Evolutionary conservation across 2,888 invertebrate genomes (phyloP).

Genomic region (Phengaris alcon): DNA sequence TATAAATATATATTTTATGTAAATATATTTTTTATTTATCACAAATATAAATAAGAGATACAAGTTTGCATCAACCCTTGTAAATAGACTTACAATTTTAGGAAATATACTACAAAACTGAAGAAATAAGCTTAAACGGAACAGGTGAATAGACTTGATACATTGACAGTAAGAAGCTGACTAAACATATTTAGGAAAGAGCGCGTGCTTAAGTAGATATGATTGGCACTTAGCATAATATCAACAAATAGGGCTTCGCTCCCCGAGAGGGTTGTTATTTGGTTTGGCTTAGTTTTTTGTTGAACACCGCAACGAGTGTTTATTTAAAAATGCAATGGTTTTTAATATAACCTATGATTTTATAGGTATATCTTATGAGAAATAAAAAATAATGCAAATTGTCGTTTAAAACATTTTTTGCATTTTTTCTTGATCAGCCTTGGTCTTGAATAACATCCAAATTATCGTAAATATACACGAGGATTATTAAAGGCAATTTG

Average conservation of each 20-base stretch:
- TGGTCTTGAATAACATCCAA: background rate
- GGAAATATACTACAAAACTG: background rate
- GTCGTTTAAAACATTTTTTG: no score
- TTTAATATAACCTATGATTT: background rate
- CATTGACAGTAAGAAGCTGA: conserved; percentile 17
- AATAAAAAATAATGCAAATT: no score
- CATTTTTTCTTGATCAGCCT: background rate
- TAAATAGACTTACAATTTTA: background rate
- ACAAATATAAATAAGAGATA: no score
- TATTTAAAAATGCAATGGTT: background rate
- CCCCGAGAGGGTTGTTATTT: conserved; percentile 1
- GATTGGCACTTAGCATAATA: conserved; percentile 57
- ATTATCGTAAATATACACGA: no score
- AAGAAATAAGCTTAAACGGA: background rate
- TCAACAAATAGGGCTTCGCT: conserved; percentile 47
- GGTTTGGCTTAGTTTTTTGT: conserved; percentile 11
- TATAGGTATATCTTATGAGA: no score
- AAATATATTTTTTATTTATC: no score
- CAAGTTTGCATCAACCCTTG: no score
- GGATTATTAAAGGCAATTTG: background rate
- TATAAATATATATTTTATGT: no score
- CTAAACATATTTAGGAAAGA: conserved; percentile 19
- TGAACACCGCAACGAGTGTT: conserved; percentile 19
- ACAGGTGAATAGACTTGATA: background rate
- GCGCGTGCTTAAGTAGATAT: conserved; percentile 37